Percentiles rank a stretch among this genome's conserved stretches.
These are phyloP conservation scores for Tympanoctomys barrerae DNA, from an alignment of 2,797 vertebrate species.

Conservation along the genomic window DNA sequence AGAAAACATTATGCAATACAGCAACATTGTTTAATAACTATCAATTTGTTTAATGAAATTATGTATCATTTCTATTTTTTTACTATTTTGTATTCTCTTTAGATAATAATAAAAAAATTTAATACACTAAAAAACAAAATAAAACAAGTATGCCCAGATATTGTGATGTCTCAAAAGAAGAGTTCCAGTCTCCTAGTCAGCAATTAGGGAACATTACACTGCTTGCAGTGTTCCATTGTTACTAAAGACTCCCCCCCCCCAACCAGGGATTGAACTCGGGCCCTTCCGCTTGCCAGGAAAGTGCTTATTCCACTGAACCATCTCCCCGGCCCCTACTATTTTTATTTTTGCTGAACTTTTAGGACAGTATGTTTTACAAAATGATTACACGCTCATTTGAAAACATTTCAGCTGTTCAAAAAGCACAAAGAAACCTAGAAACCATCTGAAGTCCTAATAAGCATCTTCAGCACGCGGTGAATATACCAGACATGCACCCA, in stretches of 20 bases:
- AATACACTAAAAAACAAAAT: too few relatives aligned
- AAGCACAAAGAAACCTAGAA: neutral
- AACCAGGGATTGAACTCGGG: too few relatives aligned
- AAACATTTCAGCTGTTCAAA: neutral
- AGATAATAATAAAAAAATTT: too few relatives aligned
- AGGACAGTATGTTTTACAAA: neutral
- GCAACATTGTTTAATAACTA: too few relatives aligned
- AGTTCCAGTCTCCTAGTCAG: neutral
- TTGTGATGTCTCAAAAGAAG: neutral
- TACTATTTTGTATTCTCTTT: too few relatives aligned
- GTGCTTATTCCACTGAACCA: too few relatives aligned
- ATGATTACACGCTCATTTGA: neutral
- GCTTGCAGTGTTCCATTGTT: neutral
- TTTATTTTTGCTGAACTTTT: conserved; percentile 15
- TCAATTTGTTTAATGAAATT: too few relatives aligned
- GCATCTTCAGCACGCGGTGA: neutral
- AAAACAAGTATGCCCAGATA: neutral
- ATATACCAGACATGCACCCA: neutral
- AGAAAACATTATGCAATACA: too few relatives aligned
- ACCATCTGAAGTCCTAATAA: neutral
- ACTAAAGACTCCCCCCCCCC: neutral
- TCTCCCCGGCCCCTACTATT: too few relatives aligned
- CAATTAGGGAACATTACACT: neutral
- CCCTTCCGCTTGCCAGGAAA: too few relatives aligned
- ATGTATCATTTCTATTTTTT: too few relatives aligned